Conservation (phyloP, 2,888 invertebrate species). For the Drosophila cognata region DNA sequence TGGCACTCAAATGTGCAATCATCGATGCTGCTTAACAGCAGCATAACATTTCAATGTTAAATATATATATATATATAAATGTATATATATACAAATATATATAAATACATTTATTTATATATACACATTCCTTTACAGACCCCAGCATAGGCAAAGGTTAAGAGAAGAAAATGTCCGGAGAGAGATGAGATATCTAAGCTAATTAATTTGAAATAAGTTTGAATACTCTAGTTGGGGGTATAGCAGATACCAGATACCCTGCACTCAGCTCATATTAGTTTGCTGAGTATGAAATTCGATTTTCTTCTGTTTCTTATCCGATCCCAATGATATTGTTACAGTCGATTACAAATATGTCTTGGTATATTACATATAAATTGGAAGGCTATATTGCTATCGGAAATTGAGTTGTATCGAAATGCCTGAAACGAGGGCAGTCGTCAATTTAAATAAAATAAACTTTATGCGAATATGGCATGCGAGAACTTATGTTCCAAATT, state of each 20-base stretch:
- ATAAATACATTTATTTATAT: neutral
- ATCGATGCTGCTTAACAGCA: conserved; percentile 27
- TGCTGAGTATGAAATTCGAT: neutral
- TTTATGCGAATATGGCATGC: neutral
- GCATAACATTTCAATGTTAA: conserved; percentile 21
- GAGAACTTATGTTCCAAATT: neutral
- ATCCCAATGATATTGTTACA: neutral
- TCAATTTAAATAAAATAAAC: neutral
- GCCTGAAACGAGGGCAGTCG: neutral
- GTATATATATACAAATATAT: neutral
- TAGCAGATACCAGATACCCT: neutral
- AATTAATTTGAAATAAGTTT: neutral
- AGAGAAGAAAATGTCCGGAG: neutral
- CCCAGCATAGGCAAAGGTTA: neutral
- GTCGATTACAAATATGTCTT: neutral
- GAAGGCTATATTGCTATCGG: neutral
- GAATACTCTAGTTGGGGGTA: neutral
- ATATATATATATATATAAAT: neutral
- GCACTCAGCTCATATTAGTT: neutral
- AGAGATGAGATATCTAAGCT: neutral
- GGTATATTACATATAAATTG: neutral
- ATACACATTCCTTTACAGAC: neutral
- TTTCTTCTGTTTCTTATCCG: neutral
- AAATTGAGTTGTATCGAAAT: neutral
- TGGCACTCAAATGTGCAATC: conserved; percentile 20